These are phyloP conservation scores for Hypselothyrea guttata DNA, from an alignment of 2,888 invertebrate species.

Conservation along the genomic window DNA sequence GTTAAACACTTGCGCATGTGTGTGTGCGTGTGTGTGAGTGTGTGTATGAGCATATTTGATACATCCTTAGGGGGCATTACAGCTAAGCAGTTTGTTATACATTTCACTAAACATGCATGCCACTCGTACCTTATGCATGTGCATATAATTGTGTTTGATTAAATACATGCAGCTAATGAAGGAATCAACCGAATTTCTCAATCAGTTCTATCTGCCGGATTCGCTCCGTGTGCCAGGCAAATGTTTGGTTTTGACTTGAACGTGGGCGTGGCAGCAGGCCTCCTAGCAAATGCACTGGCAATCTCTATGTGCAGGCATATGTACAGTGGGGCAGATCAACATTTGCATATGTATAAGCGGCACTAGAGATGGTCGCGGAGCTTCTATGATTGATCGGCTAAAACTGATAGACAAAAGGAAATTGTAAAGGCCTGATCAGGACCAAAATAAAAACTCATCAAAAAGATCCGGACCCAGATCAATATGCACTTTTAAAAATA, in stretches of 20 bases:
- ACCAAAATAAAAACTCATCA: too few relatives aligned
- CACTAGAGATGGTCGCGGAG: too few relatives aligned
- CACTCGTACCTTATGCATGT: not conserved
- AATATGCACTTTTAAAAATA: too few relatives aligned
- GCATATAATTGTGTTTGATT: slow-evolving; percentile 28
- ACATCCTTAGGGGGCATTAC: too few relatives aligned
- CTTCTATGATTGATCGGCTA: too few relatives aligned
- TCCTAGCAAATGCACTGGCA: slow-evolving; percentile 56
- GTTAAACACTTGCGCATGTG: slow-evolving; percentile 21
- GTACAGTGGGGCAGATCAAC: slow-evolving; percentile 48
- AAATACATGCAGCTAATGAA: slow-evolving; percentile 43
- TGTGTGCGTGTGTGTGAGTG: slow-evolving; percentile 3
- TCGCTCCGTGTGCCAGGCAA: slow-evolving; percentile 43
- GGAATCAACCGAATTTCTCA: slow-evolving; percentile 48
- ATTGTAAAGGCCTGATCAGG: too few relatives aligned
- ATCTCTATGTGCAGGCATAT: slow-evolving; percentile 22
- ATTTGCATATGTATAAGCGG: slow-evolving; percentile 42
- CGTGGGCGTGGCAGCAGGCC: slow-evolving; percentile 32
- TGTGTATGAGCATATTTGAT: too few relatives aligned
- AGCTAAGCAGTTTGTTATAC: not conserved
- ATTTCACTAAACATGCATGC: not conserved
- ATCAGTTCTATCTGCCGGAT: slow-evolving; percentile 15
- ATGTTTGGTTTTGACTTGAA: slow-evolving; percentile 35
- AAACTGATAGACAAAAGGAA: too few relatives aligned
- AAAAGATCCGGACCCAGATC: too few relatives aligned